Evolutionary conservation across 2,797 vertebrate species (phyloP).

Genomic region (Psittacula derbiana): DNA sequence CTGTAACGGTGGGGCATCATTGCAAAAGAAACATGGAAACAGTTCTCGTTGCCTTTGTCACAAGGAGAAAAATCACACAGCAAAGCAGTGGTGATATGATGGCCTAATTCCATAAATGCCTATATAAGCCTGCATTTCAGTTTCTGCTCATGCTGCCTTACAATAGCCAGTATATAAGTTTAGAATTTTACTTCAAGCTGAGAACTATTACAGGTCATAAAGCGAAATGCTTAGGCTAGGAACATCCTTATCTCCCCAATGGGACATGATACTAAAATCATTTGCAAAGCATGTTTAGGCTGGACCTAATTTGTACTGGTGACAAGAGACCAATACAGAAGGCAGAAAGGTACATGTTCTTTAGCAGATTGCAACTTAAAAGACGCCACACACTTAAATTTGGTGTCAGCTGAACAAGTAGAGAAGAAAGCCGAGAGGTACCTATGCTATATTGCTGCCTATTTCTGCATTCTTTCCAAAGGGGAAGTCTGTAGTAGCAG

Average conservation of each 20-base stretch:
- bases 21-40: neutral
- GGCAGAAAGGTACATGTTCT: neutral
- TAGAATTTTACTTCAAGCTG: neutral
- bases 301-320: neutral
- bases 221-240: neutral
- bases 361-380: neutral
- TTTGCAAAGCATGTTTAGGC: neutral
- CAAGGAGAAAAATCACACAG: neutral
- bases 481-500: neutral
- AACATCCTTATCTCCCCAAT: neutral
- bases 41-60: neutral
- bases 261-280: neutral
- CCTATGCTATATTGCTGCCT: accelerated
- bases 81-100: neutral
- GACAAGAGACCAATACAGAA: neutral
- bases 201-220: neutral
- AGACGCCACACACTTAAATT: neutral
- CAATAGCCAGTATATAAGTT: neutral
- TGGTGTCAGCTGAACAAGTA: neutral
- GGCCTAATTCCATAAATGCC: neutral
- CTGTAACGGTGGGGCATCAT: neutral
- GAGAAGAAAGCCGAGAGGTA: neutral
- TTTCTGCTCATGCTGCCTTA: neutral
- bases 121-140: neutral
- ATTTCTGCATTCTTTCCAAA: neutral